Evolutionary conservation across 1,140 invertebrate species (phyloP), one percentile per base, ranked within the genome.

Genomic region (Oscheius sp.): DNA sequence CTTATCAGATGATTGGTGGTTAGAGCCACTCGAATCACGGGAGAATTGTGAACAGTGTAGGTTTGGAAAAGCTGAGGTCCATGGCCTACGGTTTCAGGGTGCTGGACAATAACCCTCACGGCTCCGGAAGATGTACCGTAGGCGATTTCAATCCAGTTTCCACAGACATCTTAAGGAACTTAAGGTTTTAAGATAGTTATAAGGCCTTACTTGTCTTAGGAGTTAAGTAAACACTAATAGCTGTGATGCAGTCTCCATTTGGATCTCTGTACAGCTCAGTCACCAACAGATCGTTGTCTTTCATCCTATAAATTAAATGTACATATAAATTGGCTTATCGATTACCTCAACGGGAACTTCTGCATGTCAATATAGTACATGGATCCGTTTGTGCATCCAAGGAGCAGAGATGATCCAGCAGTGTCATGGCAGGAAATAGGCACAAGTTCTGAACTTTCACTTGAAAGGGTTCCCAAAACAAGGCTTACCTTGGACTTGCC

Each of bases 361-460:
- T 98, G 94, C 95, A 99, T 99, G 86, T 99, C 95, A 81, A 97
- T 96, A 87, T 97, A 96, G 87, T 96, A 96, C 79, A 97, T 96
- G 46, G 93, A 93, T 3, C 95, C 95, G 85, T 95, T 96, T 78
- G 92, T 92, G 80, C 94, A 96, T 2, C 95, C 95, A 0, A 98
- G 88, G 4, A 97, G 85, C 18, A 98, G 86, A 85, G 97, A 95
- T 0, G 94, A 96, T 0, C 95, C 94, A 55, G 95, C 94, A 0
- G 93, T 95, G 84, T 97, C 94, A 85, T 95, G 94, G 1, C 94
- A 95, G 18, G 93, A 90, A 35, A 98, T 93, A 1, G 93, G 91
- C 38, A 94, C 91, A 29, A 97, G 91, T 87, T 97, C 93, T 86
- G 95, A 94, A 52, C 94, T 29, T 15, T 18, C 3, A n/a, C 4